Conservation (phyloP, 1,140 invertebrate genomes). For the Aphis gossypii region DNA sequence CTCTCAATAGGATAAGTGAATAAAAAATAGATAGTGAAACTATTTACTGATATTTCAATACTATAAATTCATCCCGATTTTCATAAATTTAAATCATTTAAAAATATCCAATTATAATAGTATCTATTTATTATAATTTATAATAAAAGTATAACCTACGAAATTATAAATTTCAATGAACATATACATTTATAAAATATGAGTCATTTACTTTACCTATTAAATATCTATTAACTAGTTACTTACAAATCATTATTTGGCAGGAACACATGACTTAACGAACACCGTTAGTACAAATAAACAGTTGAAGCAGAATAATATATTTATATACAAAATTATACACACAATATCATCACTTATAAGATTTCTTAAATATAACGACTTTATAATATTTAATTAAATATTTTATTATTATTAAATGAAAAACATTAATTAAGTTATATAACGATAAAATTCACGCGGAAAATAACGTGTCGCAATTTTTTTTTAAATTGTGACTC, state of each 20-base stretch:
- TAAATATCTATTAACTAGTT: background rate
- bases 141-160: too few relatives aligned
- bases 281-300: background rate
- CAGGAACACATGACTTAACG: background rate
- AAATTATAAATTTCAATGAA: background rate
- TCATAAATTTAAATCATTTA: background rate
- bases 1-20: background rate
- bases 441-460: background rate
- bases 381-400: constrained; percentile 36
- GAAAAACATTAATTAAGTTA: constrained; percentile 43
- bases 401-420: constrained; percentile 31
- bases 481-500: background rate
- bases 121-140: background rate
- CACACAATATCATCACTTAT: background rate
- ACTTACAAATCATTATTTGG: background rate
- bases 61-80: background rate
- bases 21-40: background rate
- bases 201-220: background rate
- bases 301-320: background rate
- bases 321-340: background rate
- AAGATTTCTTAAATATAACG: background rate
- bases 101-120: background rate
- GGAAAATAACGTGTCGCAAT: constrained; percentile 29
- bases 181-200: background rate
- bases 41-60: too few relatives aligned